These are phyloP conservation scores for Bombus fervidus DNA, from an alignment of 1,140 invertebrate species.

Conservation along the genomic window DNA sequence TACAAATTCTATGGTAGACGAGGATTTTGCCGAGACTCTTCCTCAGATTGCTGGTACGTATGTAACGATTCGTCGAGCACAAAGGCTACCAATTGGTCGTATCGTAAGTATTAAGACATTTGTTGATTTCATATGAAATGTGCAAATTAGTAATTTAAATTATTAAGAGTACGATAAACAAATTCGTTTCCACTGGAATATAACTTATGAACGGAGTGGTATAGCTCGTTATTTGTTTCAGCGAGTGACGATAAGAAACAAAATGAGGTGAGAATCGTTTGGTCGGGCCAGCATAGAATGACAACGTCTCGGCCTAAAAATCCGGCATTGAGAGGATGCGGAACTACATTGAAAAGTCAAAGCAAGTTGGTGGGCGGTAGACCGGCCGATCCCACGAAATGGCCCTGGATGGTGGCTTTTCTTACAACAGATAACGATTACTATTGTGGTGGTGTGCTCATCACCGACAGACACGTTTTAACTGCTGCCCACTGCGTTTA, in stretches of 20 bases:
- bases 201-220: not conserved
- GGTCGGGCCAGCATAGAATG: not conserved
- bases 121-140: too few relatives aligned
- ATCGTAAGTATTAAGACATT: too few relatives aligned
- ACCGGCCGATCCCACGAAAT: slow-evolving; percentile 87
- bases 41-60: slow-evolving; percentile 55
- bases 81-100: too few relatives aligned
- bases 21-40: slow-evolving; percentile 52
- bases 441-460: slow-evolving; percentile 90
- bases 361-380: slow-evolving; percentile 85
- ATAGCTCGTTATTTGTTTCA: not conserved
- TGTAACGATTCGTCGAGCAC: too few relatives aligned
- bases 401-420: slow-evolving; percentile 92
- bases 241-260: not conserved
- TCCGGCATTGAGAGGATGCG: slow-evolving; percentile 84
- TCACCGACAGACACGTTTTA: slow-evolving; percentile 90
- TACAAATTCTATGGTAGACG: not conserved
- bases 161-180: too few relatives aligned
- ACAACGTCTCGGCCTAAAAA: not conserved
- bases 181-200: too few relatives aligned
- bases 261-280: not conserved
- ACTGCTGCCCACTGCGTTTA: slow-evolving; percentile 90
- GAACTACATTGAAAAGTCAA: slow-evolving; percentile 84
- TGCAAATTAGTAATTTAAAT: too few relatives aligned
- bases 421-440: slow-evolving; percentile 82